A percentile compares a stretch with the other conserved stretches of the same genome.
phyloP scores from a whole-genome alignment of 2,113 vertebrate genomes.

The Mugil cephalus region DNA sequence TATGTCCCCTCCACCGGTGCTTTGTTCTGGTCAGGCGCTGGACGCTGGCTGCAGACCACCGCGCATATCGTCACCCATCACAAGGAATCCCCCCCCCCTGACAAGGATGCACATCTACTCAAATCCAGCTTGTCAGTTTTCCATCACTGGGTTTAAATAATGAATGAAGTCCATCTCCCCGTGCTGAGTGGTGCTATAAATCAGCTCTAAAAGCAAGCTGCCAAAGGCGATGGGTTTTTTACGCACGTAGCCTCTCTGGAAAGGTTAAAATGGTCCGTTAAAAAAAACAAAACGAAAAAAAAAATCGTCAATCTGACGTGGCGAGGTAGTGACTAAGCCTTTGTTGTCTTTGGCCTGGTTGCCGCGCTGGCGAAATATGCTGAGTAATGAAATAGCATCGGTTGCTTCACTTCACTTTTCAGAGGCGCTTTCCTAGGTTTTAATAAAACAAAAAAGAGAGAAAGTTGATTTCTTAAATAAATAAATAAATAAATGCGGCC shows the following conservation, averaged over 20 bases:
- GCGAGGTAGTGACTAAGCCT: neutral
- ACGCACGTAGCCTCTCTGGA: constrained; percentile 13
- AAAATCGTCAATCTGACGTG: constrained; percentile 22
- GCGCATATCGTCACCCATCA: constrained; percentile 33
- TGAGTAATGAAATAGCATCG: neutral
- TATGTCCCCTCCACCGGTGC: constrained; percentile 46
- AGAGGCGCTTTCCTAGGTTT: neutral
- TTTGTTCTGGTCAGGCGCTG: constrained; percentile 63
- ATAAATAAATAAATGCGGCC: too few relatives aligned
- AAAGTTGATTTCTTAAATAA: too few relatives aligned
- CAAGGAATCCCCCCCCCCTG: neutral
- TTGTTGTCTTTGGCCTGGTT: neutral
- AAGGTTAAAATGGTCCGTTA: constrained; percentile 31
- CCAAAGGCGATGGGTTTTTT: constrained; percentile 46
- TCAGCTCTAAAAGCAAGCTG: constrained; percentile 53
- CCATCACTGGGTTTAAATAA: constrained; percentile 65
- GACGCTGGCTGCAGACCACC: constrained; percentile 40
- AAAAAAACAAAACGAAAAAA: too few relatives aligned
- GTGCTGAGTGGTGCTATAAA: constrained; percentile 61
- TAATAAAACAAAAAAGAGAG: too few relatives aligned
- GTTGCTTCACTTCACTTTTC: neutral
- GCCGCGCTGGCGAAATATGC: neutral
- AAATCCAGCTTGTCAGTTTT: constrained; percentile 40
- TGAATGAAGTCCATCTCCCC: constrained; percentile 48
- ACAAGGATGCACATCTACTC: constrained; percentile 24